Percentiles rank a stretch among this genome's conserved stretches.
Evolutionary conservation across 2,888 invertebrate genomes (phyloP).

Genomic region (Caenorhabditis panamensis): DNA sequence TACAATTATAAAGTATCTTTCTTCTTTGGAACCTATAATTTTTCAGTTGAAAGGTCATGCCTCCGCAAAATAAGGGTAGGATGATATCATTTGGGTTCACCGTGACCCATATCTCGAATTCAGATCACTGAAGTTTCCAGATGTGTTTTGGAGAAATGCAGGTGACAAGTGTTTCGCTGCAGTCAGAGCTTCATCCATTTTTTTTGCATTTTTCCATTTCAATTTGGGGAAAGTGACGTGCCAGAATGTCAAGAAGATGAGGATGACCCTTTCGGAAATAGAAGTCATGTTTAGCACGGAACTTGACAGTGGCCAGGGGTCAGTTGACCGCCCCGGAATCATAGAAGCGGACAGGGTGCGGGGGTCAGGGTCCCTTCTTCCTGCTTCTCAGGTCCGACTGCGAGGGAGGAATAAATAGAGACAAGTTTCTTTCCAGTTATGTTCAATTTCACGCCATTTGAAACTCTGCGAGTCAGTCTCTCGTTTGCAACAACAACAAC

Average conservation of each 20-base stretch:
- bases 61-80: not conserved
- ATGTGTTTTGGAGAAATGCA: not conserved
- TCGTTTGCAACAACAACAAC: conserved; percentile 24
- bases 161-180: conserved; percentile 15
- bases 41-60: conserved; percentile 1
- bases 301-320: not conserved
- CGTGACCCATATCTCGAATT: not conserved
- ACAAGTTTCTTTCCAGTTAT: conserved; percentile 10
- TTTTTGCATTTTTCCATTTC: conserved; percentile 27
- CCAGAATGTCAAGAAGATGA: conserved; percentile 2
- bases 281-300: conserved; percentile 37
- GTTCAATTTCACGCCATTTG: conserved; percentile 52
- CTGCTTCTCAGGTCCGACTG: conserved; percentile 14
- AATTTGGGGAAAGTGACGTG: conserved; percentile 28
- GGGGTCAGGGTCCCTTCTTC: conserved; percentile 18
- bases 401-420: conserved; percentile 31
- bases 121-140: conserved; percentile 6
- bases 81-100: conserved; percentile 27
- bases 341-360: not conserved
- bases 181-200: not conserved
- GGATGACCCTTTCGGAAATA: conserved; percentile 17
- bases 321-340: not conserved
- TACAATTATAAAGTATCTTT: not conserved
- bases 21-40: not conserved
- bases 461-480: conserved; percentile 21